Evolutionary conservation across 2,888 invertebrate species (phyloP).

Genomic region (Eupithecia subfuscata): DNA sequence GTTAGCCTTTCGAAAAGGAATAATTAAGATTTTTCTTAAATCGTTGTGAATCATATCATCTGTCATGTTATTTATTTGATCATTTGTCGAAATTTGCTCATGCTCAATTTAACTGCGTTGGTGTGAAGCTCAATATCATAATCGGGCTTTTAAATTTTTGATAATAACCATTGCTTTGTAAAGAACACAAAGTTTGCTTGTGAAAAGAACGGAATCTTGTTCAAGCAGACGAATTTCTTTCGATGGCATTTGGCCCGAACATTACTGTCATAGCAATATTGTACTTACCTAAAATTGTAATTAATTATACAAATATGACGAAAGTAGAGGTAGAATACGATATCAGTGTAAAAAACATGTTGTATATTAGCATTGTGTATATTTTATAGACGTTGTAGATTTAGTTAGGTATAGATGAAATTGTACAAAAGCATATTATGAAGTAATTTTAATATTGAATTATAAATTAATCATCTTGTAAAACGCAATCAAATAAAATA

Average conservation of each 20-base stretch:
- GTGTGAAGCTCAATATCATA: slow-evolving; percentile 53
- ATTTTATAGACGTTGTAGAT: slow-evolving; percentile 77
- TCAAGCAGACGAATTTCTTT: neutral
- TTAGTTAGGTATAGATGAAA: slow-evolving; percentile 82
- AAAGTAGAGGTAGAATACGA: slow-evolving; percentile 66
- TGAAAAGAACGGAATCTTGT: slow-evolving; percentile 1
- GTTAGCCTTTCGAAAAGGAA: slow-evolving; percentile 44
- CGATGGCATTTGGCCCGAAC: slow-evolving; percentile 6
- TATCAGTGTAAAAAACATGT: slow-evolving; percentile 80
- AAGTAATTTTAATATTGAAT: slow-evolving; percentile 78
- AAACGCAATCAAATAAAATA: slow-evolving; percentile 83
- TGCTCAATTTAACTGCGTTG: slow-evolving; percentile 64
- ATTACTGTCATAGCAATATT: slow-evolving; percentile 53
- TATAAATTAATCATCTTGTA: slow-evolving; percentile 82
- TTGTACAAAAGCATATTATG: slow-evolving; percentile 81
- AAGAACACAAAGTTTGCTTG: neutral
- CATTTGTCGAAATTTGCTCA: slow-evolving; percentile 45
- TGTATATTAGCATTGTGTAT: slow-evolving; percentile 80
- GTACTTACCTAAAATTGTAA: slow-evolving; percentile 59
- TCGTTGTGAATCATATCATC: slow-evolving; percentile 47
- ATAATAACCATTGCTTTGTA: neutral
- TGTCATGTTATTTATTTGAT: slow-evolving; percentile 45
- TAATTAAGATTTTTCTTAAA: slow-evolving; percentile 39
- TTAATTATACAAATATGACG: slow-evolving; percentile 52
- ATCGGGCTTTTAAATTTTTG: slow-evolving; percentile 30